phyloP scores from a whole-genome alignment of 2,797 vertebrate species.

The Eutrigla gurnardus region DNA sequence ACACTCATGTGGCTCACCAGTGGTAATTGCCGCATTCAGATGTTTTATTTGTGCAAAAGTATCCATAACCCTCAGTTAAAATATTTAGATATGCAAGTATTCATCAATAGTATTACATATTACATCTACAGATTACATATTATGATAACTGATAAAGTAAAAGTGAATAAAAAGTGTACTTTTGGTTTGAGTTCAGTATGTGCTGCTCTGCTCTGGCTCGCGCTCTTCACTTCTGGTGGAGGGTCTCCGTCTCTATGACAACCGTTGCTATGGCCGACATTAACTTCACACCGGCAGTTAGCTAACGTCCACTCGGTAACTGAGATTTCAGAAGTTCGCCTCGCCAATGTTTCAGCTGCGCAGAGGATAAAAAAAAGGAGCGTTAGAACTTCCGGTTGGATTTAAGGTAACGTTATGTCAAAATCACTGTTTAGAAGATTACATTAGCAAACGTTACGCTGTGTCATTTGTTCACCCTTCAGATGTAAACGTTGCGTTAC shows the following conservation, averaged over 20 bases:
- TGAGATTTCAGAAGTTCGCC: slow-evolving; percentile 54
- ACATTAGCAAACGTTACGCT: not conserved
- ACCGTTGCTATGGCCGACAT: slow-evolving; percentile 60
- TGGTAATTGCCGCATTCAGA: too few relatives aligned
- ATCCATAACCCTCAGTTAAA: too few relatives aligned
- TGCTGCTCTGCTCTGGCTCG: too few relatives aligned
- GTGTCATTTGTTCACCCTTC: not conserved
- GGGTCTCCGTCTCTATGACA: slow-evolving; percentile 61
- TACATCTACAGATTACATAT: not conserved
- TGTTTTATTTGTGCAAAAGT: too few relatives aligned
- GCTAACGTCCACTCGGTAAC: slow-evolving; percentile 36
- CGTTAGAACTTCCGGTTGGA: accelerated
- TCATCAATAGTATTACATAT: too few relatives aligned
- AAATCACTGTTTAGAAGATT: not conserved
- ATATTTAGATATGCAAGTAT: too few relatives aligned
- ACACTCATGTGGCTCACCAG: too few relatives aligned
- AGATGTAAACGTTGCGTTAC: not conserved
- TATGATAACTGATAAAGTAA: too few relatives aligned
- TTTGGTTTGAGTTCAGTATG: too few relatives aligned
- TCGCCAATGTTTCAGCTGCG: accelerated
- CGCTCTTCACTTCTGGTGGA: too few relatives aligned
- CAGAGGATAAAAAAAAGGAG: not conserved
- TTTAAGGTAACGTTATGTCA: slow-evolving; percentile 19
- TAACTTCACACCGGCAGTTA: not conserved
- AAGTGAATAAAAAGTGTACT: too few relatives aligned